Evolutionary conservation across 2,797 vertebrate genomes (phyloP), one percentile per base, ranked within the genome.

Genomic region (Manis pentadactyla): DNA sequence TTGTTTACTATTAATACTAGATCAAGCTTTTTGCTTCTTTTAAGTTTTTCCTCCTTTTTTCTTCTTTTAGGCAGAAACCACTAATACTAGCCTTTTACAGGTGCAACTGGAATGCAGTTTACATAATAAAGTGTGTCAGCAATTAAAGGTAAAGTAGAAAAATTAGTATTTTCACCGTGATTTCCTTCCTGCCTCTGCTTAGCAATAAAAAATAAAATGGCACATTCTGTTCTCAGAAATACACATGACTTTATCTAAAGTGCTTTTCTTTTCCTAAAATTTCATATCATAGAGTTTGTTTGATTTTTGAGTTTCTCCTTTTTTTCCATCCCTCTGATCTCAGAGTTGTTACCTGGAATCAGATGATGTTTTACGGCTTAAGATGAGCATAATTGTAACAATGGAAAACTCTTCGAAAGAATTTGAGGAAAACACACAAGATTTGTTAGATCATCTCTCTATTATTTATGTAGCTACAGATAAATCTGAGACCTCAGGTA

Each of bases 361-460:
- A 0, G 98, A 99, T 97, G 99, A 99, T 91, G 98, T 98, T 92
- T 98, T 99, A 97, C 99, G 98, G 94, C 98, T 99, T 98, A 99
- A 99, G 98, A 99, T 99, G 98, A 99, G 99, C 98, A 99, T 99
- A 98, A 99, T 98, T 11, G 98, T 99, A 75, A 98, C 98, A 83
- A 98, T 98, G 81, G 99, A 99, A 98, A 99, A 98, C 66, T 64
- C 96, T 82, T 99, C 99, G 3, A 98, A 99, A 93, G 99, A 99
- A 98, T 99, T 99, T 98, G 99, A 99, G 98, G 99, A 99, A 97
- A 99, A 99, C 98, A 99, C 99, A 98, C 99, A 99, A 85, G 99
- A 99, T 86, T 98, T 99, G 98, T 98, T 99, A 97, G 99, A 99
- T 98, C 99, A 99, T 98, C 99, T 99, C 97, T 98, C 99, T 98